Evolutionary conservation across 2,888 invertebrate genomes (phyloP).

Genomic region (Epinotia brunnichana): DNA sequence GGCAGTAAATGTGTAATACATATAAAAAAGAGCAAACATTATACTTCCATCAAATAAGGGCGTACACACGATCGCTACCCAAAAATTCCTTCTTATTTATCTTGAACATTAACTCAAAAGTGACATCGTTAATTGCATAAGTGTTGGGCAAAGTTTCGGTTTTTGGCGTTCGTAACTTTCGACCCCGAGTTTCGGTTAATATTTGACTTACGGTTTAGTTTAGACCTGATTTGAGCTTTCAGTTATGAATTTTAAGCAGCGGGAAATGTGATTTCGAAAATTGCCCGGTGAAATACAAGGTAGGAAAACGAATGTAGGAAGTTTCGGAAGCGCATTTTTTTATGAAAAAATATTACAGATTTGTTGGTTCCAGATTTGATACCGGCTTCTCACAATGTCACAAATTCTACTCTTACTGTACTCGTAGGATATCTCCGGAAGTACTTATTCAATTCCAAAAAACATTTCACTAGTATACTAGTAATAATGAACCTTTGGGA

Average conservation of each 20-base stretch:
- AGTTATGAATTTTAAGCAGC: slow-evolving; percentile 12
- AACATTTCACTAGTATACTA: too few relatives aligned
- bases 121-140: slow-evolving; percentile 30
- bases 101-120: slow-evolving; percentile 27
- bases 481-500: too few relatives aligned
- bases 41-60: slow-evolving; percentile 30
- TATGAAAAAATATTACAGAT: too few relatives aligned
- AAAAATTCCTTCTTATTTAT: slow-evolving; percentile 22
- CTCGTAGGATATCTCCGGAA: too few relatives aligned
- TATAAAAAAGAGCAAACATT: slow-evolving; percentile 15
- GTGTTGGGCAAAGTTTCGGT: slow-evolving; percentile 8
- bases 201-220: slow-evolving; percentile 7
- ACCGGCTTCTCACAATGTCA: too few relatives aligned
- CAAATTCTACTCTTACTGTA: too few relatives aligned
- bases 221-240: not conserved
- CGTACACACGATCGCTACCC: not conserved
- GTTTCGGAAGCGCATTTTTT: too few relatives aligned
- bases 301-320: too few relatives aligned
- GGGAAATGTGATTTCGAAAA: not conserved
- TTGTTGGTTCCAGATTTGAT: too few relatives aligned
- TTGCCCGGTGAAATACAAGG: too few relatives aligned
- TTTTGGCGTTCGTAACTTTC: slow-evolving; percentile 10
- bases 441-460: not conserved
- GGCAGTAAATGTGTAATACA: slow-evolving; percentile 18
- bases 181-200: slow-evolving; percentile 5